These are phyloP conservation scores for Magallana ariakensis DNA, from an alignment of 1,140 invertebrate species.

Conservation along the genomic window DNA sequence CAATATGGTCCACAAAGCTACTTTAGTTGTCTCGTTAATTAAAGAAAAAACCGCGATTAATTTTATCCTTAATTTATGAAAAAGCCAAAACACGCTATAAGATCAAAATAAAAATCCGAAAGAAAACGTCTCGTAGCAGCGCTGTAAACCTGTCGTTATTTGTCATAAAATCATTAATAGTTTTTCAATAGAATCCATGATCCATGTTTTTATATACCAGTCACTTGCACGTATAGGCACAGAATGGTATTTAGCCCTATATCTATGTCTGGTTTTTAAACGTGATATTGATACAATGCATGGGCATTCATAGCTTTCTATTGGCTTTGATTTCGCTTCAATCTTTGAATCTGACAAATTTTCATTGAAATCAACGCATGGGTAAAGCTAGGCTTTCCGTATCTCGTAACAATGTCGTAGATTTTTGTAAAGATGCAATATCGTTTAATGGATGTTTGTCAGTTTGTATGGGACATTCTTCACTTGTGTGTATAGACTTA, in stretches of 20 bases:
- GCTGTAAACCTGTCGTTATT: neutral
- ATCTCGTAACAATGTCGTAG: neutral
- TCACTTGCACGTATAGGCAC: neutral
- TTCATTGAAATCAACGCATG: neutral
- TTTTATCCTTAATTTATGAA: no score
- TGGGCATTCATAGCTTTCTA: neutral
- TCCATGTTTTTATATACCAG: constrained; percentile 19
- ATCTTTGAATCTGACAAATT: neutral
- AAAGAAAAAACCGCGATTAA: no score
- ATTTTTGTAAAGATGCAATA: neutral
- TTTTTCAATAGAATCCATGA: constrained; percentile 16
- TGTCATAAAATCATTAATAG: neutral
- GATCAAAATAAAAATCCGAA: neutral
- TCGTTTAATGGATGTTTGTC: neutral
- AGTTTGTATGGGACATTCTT: neutral
- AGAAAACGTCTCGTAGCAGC: neutral
- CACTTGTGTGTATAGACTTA: neutral
- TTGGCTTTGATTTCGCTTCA: neutral
- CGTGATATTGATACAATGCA: neutral
- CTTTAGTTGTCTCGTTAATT: no score
- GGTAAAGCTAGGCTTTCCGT: neutral
- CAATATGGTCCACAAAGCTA: neutral
- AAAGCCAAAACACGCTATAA: no score
- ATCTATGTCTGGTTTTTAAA: constrained; percentile 15
- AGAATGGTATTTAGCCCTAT: neutral